A percentile compares a stretch with the other conserved stretches of the same genome.
These are phyloP conservation scores for Epinotia demarniana DNA, from an alignment of 2,888 invertebrate species.

Conservation along the genomic window DNA sequence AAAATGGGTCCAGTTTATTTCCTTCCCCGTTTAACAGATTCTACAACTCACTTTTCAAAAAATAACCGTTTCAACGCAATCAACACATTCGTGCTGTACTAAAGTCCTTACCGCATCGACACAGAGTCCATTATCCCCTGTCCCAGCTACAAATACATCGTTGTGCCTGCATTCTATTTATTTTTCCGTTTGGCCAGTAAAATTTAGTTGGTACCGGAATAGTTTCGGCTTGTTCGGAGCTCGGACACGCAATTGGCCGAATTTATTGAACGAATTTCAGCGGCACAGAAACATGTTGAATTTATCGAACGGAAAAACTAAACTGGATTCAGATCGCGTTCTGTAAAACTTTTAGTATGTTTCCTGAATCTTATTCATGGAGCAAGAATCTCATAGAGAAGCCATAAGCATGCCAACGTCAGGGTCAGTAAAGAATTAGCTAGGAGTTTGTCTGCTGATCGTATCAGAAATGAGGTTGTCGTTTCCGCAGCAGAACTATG, in stretches of 20 bases:
- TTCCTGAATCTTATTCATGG: no score
- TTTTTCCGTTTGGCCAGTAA: slow-evolving; percentile 20
- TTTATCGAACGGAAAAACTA: slow-evolving; percentile 1
- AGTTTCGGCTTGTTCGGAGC: slow-evolving; percentile 12
- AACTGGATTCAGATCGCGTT: background rate
- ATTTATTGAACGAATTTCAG: slow-evolving; percentile 10
- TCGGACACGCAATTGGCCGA: slow-evolving; percentile 12
- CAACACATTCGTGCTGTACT: background rate
- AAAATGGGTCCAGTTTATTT: background rate
- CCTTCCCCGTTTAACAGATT: background rate
- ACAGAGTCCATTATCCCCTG: background rate
- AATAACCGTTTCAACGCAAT: background rate
- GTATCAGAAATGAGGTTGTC: no score
- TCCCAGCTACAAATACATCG: background rate
- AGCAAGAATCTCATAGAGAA: no score
- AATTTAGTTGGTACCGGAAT: slow-evolving; percentile 13
- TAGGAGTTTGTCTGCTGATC: no score
- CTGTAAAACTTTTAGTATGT: background rate
- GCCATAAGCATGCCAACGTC: no score
- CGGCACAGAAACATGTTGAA: background rate
- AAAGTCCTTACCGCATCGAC: background rate
- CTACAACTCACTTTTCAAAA: background rate
- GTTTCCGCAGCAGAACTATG: no score
- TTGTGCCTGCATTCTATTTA: slow-evolving; percentile 15
- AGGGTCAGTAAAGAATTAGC: no score